Conservation (phyloP, 1,140 invertebrate genomes). For the Diachasmimorpha longicaudata region DNA sequence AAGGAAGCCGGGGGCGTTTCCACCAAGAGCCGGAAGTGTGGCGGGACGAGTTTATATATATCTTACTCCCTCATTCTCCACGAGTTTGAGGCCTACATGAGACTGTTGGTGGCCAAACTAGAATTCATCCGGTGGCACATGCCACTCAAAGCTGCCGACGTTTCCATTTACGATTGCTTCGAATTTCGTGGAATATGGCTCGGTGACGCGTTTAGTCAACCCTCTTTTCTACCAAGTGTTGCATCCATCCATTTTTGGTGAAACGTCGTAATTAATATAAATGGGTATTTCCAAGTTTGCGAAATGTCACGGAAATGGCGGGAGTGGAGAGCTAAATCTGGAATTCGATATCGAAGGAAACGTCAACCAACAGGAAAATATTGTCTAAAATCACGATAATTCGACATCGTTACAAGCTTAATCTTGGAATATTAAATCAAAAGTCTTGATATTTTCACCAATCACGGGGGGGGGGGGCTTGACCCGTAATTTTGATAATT, state of each 20-base stretch:
- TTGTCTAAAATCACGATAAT: too few species aligned
- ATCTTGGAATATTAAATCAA: too few species aligned
- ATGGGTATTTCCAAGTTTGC: not conserved
- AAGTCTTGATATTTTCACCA: too few species aligned
- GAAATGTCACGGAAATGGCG: too few species aligned
- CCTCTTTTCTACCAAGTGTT: not conserved
- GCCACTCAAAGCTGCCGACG: slow-evolving; percentile 26
- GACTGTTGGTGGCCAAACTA: slow-evolving; percentile 29
- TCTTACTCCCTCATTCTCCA: not conserved
- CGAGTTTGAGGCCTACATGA: not conserved
- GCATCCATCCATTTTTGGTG: not conserved
- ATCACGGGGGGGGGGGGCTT: too few species aligned
- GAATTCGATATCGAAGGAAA: too few species aligned
- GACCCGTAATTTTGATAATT: too few species aligned
- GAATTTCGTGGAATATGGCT: slow-evolving; percentile 23
- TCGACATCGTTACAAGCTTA: too few species aligned
- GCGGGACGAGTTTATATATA: slow-evolving; percentile 3
- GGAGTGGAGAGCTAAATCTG: too few species aligned
- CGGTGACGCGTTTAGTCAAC: not conserved
- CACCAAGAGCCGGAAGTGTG: slow-evolving; percentile 23
- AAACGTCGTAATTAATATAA: not conserved
- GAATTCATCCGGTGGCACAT: slow-evolving; percentile 30
- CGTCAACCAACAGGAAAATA: too few species aligned
- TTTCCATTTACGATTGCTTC: slow-evolving; percentile 24
- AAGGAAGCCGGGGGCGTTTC: slow-evolving; percentile 29